Conservation (phyloP, 2,888 invertebrate species). For the Tinea semifulvella region DNA sequence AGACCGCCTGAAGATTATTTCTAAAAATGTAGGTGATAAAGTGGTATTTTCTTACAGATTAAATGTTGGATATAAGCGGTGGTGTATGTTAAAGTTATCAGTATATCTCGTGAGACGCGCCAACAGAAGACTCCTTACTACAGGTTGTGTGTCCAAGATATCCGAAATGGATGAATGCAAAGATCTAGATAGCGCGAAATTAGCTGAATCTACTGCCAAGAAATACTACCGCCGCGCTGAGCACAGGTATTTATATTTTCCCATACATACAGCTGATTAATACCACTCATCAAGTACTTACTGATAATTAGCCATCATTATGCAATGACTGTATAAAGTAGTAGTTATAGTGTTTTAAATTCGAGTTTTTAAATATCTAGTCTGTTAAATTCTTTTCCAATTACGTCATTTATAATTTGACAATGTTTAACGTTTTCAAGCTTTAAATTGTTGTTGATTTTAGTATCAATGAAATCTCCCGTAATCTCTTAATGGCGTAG, state of each 20-base stretch:
- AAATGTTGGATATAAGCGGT: not conserved
- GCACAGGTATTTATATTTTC: conserved; percentile 37
- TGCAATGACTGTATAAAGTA: no score
- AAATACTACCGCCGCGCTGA: conserved; percentile 54
- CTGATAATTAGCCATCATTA: no score
- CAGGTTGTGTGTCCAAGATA: not conserved
- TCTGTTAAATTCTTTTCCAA: no score
- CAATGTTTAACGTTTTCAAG: no score
- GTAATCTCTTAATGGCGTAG: no score
- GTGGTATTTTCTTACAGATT: not conserved
- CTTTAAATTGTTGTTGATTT: no score
- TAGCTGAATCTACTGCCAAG: conserved; percentile 23
- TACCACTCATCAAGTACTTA: not conserved
- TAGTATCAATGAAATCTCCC: no score
- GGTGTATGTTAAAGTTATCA: conserved; percentile 7
- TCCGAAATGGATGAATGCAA: not conserved
- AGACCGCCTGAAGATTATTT: not conserved
- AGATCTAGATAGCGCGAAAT: not conserved
- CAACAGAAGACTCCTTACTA: not conserved
- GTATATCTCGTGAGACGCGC: conserved; percentile 7
- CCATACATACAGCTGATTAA: no score
- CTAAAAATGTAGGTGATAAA: not conserved
- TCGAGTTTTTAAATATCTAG: no score
- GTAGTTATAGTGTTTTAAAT: no score
- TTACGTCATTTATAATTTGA: no score